phyloP scores from a whole-genome alignment of 2,113 vertebrate species.

The Phalacrocorax aristotelis region DNA sequence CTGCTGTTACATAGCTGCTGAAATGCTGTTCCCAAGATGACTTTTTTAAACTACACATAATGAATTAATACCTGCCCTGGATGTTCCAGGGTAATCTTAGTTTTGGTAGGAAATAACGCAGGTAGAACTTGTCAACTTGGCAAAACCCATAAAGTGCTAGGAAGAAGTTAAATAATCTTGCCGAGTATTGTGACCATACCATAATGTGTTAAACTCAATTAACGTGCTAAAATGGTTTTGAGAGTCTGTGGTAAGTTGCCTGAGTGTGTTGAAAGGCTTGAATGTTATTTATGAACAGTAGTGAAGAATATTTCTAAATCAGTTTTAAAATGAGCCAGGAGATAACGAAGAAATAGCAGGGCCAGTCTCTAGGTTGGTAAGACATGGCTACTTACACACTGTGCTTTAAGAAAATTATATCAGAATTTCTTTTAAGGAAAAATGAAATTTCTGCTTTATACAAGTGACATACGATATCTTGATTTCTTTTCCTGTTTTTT shows the following conservation, averaged over 20 bases:
- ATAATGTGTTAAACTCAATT: neutral
- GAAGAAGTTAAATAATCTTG: neutral
- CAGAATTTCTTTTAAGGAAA: neutral
- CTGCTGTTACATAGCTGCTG: neutral
- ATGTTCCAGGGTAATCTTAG: neutral
- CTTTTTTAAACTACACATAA: neutral
- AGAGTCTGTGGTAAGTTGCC: neutral
- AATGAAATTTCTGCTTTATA: neutral
- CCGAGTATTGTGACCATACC: neutral
- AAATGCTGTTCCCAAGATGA: neutral
- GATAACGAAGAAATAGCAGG: neutral
- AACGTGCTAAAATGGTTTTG: neutral
- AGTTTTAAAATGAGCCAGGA: neutral
- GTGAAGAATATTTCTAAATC: neutral
- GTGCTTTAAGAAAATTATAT: neutral
- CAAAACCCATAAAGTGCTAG: neutral
- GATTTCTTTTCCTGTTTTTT: conserved; percentile 33
- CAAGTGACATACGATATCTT: neutral
- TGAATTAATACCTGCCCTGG: neutral
- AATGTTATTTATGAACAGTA: neutral
- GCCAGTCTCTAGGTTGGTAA: neutral
- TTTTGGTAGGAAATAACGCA: neutral
- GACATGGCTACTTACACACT: neutral
- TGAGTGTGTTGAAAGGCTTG: neutral
- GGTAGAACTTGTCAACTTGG: neutral